These are phyloP conservation scores for Ochropleura plecta DNA, from an alignment of 2,888 invertebrate species.

Conservation along the genomic window DNA sequence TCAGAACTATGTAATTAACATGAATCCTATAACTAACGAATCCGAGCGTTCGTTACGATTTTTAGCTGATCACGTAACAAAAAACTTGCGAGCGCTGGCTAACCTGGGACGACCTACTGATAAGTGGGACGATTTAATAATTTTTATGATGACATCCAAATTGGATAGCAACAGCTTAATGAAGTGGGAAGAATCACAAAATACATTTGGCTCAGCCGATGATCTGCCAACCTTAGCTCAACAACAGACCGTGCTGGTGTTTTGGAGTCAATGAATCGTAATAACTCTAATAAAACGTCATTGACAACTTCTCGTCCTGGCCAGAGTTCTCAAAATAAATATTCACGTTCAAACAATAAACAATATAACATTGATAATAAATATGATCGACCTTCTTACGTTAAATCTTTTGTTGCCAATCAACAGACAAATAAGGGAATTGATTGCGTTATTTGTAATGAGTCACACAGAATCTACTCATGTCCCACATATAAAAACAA, in stretches of 20 bases:
- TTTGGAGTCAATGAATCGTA: slow-evolving; percentile 55
- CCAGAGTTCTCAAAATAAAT: neutral
- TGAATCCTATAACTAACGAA: slow-evolving; percentile 13
- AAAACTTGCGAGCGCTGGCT: slow-evolving; percentile 60
- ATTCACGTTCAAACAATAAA: neutral
- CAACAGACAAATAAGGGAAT: neutral
- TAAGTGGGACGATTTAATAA: slow-evolving; percentile 54
- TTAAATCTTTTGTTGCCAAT: neutral
- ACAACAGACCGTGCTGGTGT: slow-evolving; percentile 61
- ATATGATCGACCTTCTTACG: neutral
- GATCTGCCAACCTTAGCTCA: slow-evolving; percentile 57
- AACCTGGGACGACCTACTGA: slow-evolving; percentile 57
- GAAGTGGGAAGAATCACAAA: slow-evolving; percentile 65
- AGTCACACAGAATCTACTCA: slow-evolving; percentile 58
- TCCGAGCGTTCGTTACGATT: slow-evolving; percentile 50
- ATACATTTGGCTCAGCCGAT: slow-evolving; percentile 9
- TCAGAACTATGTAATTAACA: slow-evolving; percentile 13
- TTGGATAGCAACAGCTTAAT: slow-evolving; percentile 52
- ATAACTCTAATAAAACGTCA: slow-evolving; percentile 13
- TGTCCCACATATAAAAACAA: slow-evolving; percentile 60
- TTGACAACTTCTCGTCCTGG: neutral
- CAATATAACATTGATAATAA: neutral
- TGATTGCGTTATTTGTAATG: slow-evolving; percentile 56
- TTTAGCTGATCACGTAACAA: slow-evolving; percentile 59
- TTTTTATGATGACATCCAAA: slow-evolving; percentile 55